Evolutionary conservation across 92 coral and sea anemone species (phyloP).

Genomic region (Virgularia gustaviana): DNA sequence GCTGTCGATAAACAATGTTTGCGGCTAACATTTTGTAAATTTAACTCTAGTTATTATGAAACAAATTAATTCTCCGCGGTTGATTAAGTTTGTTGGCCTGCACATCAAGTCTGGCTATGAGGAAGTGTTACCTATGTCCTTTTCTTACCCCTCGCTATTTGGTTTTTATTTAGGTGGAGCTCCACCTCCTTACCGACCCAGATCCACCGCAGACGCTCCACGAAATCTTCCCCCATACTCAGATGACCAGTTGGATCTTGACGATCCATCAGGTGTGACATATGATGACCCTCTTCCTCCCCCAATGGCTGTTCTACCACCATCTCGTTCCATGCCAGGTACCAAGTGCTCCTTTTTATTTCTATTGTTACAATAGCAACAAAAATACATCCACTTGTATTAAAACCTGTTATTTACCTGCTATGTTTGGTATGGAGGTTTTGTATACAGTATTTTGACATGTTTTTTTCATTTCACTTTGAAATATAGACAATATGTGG

Average conservation of each 20-base stretch:
- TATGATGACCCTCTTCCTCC: conserved; percentile 87
- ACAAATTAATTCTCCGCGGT: too few relatives aligned
- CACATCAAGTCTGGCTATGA: background rate
- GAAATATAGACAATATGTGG: conserved; percentile 15
- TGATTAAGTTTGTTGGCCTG: too few relatives aligned
- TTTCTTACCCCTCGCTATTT: background rate
- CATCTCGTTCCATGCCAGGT: conserved; percentile 33
- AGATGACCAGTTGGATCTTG: conserved; percentile 61
- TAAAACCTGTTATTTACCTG: conserved; percentile 16
- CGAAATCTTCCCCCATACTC: conserved; percentile 98
- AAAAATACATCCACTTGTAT: conserved; percentile 25
- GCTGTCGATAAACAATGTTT: too few relatives aligned
- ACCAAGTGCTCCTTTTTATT: too few relatives aligned
- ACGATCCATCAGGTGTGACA: conserved; percentile 51
- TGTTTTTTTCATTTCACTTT: background rate
- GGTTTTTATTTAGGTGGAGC: conserved; percentile 18
- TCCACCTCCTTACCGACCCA: conserved; percentile 37
- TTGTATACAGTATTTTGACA: too few relatives aligned
- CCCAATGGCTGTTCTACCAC: conserved; percentile 69
- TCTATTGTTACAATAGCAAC: too few relatives aligned
- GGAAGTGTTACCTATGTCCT: too few relatives aligned
- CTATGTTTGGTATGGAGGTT: conserved; percentile 45
- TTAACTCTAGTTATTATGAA: too few relatives aligned
- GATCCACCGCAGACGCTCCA: conserved; percentile 41
- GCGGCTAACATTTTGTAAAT: too few relatives aligned